Conservation (phyloP, 64 coral and sea anemone genomes). For the Stylophora pistillata region DNA sequence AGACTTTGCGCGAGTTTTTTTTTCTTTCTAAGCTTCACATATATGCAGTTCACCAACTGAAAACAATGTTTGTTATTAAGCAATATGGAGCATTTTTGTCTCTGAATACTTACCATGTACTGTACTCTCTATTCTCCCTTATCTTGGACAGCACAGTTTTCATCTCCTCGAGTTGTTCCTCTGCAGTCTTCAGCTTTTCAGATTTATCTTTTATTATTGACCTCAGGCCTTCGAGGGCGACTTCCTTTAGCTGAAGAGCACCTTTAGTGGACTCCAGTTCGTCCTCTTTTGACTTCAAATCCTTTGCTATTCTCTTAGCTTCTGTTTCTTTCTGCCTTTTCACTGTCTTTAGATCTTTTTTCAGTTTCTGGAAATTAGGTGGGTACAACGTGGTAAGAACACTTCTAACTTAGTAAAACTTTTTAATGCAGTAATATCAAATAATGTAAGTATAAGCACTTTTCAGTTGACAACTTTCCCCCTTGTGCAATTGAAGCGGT, state of each 20-base stretch:
- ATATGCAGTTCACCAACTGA: no score
- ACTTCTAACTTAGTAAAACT: no score
- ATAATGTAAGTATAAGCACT: no score
- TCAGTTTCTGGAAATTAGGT: conserved; percentile 48
- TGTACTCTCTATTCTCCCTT: background rate
- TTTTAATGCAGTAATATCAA: no score
- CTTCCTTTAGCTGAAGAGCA: conserved; percentile 34
- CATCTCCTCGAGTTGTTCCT: conserved; percentile 3
- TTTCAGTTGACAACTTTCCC: no score
- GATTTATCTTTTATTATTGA: background rate
- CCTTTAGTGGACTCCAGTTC: conserved; percentile 17
- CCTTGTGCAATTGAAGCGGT: no score
- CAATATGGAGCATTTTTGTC: background rate
- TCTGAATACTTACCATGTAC: conserved; percentile 3
- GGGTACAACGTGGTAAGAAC: no score
- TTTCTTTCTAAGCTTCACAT: no score
- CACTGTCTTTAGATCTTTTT: conserved; percentile 51
- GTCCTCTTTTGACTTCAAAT: conserved; percentile 53
- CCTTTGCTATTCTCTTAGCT: conserved; percentile 53
- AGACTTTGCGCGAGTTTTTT: no score
- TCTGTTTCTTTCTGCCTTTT: conserved; percentile 69
- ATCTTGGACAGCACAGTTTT: background rate
- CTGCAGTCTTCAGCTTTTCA: background rate
- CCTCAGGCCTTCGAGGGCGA: conserved; percentile 6
- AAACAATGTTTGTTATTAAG: no score